Base-by-base conservation (phyloP, 2,113 vertebrate genomes). In the Uria aalge region DNA sequence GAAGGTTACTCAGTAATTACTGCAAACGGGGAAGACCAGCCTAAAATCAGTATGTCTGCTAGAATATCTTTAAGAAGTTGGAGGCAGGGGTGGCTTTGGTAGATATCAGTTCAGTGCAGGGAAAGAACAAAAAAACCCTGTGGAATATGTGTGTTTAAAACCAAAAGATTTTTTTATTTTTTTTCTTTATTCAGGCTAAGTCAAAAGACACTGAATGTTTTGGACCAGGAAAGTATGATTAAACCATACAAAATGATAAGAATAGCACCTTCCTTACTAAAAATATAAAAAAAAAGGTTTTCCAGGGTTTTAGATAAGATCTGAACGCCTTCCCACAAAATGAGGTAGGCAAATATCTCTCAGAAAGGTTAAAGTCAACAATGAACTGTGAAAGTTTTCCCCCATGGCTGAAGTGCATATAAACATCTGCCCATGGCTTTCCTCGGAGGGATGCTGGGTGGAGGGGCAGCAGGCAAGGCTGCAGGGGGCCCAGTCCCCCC, bases 111-210 rank as follows among this genome's bases (percentile, higher is more conserved):
- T 68, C 48, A 64, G 15, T 52, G n/a, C 32, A 68, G 43, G 14
- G 15, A 32, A 84, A 62, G 66, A 41, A 55, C 20, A 77, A 79
- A 92, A 78, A 12, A 3, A 4, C 18, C 12, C 4, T 20, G 14
- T 26, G 26, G 40, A 80, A 60, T 52, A 11, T 36, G 5, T 48
- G 6, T 64, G n/a, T 38, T 75, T 47, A 76, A 63, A 79, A 79
- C 5, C 3, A 20, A 47, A 94, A 47, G 0, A 79, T 72, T 91
- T 85, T 68, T 68, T 66, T 0, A 36, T 47, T 2, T 5, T 56
- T 60, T 78, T 88, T 81, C 10, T 96, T 95, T 91, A 87, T 96
- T 98, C 82, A 2, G 7, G 29, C 22, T 47, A 60, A 59, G 47
- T 63, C 47, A 63, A 92, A 77, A 43, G 30, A 55, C 32, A 48